Evolutionary conservation across 2,113 vertebrate species (phyloP).

Genomic region (Rhodinocichla rosea): DNA sequence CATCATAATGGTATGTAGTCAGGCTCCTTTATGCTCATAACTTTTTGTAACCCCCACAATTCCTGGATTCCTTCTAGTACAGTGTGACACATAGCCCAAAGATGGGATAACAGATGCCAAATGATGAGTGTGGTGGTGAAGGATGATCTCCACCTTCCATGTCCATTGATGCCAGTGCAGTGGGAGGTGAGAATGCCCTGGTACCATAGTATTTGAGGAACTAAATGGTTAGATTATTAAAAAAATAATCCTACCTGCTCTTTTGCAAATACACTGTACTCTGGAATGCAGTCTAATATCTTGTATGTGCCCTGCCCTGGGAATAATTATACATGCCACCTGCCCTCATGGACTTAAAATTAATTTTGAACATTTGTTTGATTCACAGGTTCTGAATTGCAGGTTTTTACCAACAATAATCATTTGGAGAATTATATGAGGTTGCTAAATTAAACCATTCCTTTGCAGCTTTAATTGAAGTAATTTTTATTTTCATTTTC

Average conservation of each 20-base stretch:
- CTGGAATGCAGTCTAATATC: not conserved
- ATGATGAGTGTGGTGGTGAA: not conserved
- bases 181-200: not conserved
- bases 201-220: not conserved
- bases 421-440: not conserved
- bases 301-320: not conserved
- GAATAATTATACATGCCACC: not conserved
- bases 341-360: not conserved
- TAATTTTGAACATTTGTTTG: not conserved
- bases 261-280: not conserved
- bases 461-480: conserved; percentile 3
- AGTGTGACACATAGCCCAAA: not conserved
- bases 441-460: not conserved
- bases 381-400: not conserved
- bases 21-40: not conserved
- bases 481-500: not conserved
- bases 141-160: not conserved
- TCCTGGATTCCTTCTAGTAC: not conserved
- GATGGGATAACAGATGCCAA: not conserved
- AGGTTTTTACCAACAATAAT: not conserved
- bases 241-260: not conserved
- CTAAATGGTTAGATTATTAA: not conserved
- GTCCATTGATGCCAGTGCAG: not conserved
- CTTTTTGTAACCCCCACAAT: not conserved
- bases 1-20: accelerated